Evolutionary conservation across 2,797 vertebrate genomes (phyloP).

Genomic region (Hydrolagus colliei): DNA sequence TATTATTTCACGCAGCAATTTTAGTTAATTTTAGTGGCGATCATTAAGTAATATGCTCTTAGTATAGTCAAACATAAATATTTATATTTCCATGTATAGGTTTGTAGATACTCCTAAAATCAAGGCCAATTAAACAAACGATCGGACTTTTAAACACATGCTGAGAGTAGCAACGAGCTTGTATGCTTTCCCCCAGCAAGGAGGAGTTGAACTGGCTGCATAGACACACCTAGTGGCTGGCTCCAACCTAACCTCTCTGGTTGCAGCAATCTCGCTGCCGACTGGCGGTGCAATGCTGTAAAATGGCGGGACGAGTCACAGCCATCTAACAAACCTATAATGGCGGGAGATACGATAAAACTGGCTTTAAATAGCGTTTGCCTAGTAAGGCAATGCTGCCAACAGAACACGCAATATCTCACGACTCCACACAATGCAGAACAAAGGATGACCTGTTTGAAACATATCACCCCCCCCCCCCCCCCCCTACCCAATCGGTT

Average conservation of each 20-base stretch:
- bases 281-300: slow-evolving; percentile 30
- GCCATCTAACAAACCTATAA: neutral
- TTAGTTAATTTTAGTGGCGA: no score
- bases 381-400: neutral
- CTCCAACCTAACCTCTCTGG: neutral
- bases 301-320: slow-evolving; percentile 22
- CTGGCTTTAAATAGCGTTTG: neutral
- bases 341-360: neutral
- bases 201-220: slow-evolving; percentile 1
- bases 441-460: neutral
- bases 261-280: slow-evolving; percentile 22
- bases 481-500: neutral
- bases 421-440: neutral
- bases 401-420: neutral
- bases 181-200: neutral
- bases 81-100: neutral
- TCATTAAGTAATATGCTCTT: no score
- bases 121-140: slow-evolving; percentile 5
- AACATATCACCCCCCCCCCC: no score
- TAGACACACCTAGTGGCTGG: slow-evolving; percentile 22
- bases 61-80: neutral
- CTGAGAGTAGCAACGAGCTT: no score
- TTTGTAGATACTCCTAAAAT: neutral
- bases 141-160: neutral
- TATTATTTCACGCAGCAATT: no score